Evolutionary conservation across 2,888 invertebrate genomes (phyloP), one percentile per base, ranked within the genome.

Genomic region (Campaea margaritaria): DNA sequence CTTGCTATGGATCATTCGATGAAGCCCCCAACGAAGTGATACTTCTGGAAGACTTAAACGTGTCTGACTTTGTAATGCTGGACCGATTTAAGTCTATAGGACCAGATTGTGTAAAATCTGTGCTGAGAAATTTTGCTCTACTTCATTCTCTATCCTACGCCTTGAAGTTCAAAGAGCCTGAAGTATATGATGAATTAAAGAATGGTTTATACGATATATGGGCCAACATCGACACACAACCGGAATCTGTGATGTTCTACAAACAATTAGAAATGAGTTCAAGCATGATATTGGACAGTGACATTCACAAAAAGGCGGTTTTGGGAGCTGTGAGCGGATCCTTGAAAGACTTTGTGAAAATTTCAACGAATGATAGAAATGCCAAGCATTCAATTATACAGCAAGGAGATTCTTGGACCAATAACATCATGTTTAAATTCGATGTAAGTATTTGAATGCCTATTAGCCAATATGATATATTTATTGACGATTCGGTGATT

Each of bases 321-420:
- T 58, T 48, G 10, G 66, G 62, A n/a, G 27, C 64, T 8, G 39
- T 70, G 9, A 31, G 2, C 0, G 41, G 47, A 28, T 15, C 52
- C 2, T 8, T 65, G 31, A 16, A 11, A n/a, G 15, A 12, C 0
- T 31, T 14, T 9, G 48, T 38, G 0, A 67, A 68, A 50, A 11
- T 78, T 2, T 58, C 73, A 43, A 64, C 61, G 9, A 42, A 57
- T 3, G 70, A 69, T 2, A 66, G 38, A 28, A 56, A 67, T 4
- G 58, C 72, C 5, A 76, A 74, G 36, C 59, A 74, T 64, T 67
- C 68, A 4, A 67, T 80, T 0, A 72, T 82, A 16, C 69, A 65
- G 21, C 81, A 82, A 49, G 81, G 82, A 31, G 82, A 82, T 38
- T 61, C 68, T n/a, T 82, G 82, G 82, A 75, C 72, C 0, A 82